phyloP scores from a whole-genome alignment of 2,888 invertebrate genomes.

The Tachina lurida region DNA sequence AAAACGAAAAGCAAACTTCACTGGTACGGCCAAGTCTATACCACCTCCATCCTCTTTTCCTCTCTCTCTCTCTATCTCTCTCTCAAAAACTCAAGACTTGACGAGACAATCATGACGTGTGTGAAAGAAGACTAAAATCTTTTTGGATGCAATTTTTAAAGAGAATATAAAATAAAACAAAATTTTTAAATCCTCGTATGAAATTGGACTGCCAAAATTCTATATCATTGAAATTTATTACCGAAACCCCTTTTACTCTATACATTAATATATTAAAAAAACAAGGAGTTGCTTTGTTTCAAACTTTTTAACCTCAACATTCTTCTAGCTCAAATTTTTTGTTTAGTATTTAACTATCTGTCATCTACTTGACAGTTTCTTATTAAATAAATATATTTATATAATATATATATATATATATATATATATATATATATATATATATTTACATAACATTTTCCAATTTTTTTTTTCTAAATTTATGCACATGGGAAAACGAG shows the following conservation, averaged over 20 bases:
- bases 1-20: too few species aligned
- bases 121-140: too few species aligned
- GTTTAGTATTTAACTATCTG: background rate
- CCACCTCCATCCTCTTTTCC: too few species aligned
- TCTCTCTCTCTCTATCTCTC: too few species aligned
- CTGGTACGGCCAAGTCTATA: too few species aligned
- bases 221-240: background rate
- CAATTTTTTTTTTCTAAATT: background rate
- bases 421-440: too few species aligned
- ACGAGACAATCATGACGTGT: too few species aligned
- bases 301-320: background rate
- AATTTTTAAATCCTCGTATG: too few species aligned
- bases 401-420: too few species aligned
- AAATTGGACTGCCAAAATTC: background rate
- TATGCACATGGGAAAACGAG: background rate
- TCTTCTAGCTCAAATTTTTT: background rate
- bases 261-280: background rate
- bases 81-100: too few species aligned
- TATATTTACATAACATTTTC: background rate
- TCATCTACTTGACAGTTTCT: background rate
- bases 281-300: background rate
- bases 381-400: conserved; percentile 8
- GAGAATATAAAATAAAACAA: too few species aligned
- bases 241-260: background rate
- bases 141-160: too few species aligned